Base-by-base conservation (phyloP, 1,140 invertebrate species). In the Hydropsyche tenuis region DNA sequence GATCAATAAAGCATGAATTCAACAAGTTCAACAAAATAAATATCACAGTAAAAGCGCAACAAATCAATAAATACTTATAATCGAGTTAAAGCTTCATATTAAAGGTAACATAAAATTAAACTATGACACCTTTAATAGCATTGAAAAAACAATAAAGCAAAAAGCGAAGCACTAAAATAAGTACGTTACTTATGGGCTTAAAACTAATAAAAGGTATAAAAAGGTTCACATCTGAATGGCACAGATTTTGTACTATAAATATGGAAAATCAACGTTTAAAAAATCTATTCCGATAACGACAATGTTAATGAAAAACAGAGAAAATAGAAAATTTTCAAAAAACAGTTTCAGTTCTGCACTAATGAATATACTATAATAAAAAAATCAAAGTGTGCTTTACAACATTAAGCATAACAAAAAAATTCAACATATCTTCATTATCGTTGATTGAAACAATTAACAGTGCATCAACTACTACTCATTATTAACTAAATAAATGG, bases 201-300 rank as follows among this genome's bases (percentile, higher is more conserved):
- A 60, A 60, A 60, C 22, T 60, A 25, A 53, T 53, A 18, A 53
- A 53, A 53, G 18, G n/a, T 53, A n/a, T 4, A 4, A 4, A 53
- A 53, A 53, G 7, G 18, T 53, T 23, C 23, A 27, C 22, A 60
- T 25, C 18, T 25, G 23, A 60, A 60, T 60, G 56, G 56, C 56
- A 60, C 56, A 22, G 11, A 22, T 25, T 60, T 60, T 60, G 56
- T 60, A 60, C 56, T 60, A 60, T 60, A 60, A 60, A 60, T 25
- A 60, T 18, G 23, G 22, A 60, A 60, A 25, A 60, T 60, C 23
- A 60, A 60, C 2, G 16, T 53, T 37, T 9, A 37, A 37, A 9
- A 37, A 37, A 37, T n/a, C n/a, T n/a, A n/a, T n/a, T n/a, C n/a
- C n/a, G n/a, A n/a, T n/a, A n/a, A n/a, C n/a, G n/a, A n/a, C n/a